Evolutionary conservation across 1,140 invertebrate species (phyloP), one percentile per base, ranked within the genome.

Genomic region (Panagrolaimus sp.): DNA sequence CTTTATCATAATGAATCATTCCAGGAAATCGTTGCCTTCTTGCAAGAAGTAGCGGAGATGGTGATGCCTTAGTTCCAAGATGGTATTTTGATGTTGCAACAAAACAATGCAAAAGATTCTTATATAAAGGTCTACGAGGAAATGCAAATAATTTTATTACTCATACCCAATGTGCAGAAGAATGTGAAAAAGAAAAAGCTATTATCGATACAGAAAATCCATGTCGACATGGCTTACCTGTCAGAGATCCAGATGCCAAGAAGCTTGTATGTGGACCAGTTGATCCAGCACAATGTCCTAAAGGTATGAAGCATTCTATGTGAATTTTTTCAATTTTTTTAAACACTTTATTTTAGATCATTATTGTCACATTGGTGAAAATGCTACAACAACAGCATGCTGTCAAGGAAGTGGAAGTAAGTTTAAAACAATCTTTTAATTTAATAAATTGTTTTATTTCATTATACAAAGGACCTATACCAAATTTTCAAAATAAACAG

Each of bases 121-220:
- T 83, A 7, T 82, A 82, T 69, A 80, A 78, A 65, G 80, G 80
- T 13, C 64, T 82, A 38, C 66, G 74, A 7, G 80, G 80, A 51
- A 82, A 82, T 46, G 69, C 72, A 25, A 82, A 82, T 65, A 82
- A 83, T 63, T 82, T 83, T 63, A 67, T 82, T 25, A 81, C 77
- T 1, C 69, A 72, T 51, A 62, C 66, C 20, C 65, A 74, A 46
- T 78, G 76, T 63, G 64, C 57, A 11, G 70, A 72, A 20, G 44
- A 45, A 23, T 57, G 48, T 44, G 27, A 61, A 16, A 14, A 20
- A 20, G 25, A 45, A 25, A 47, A 64, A 16, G 31, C 31, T 14
- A 23, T 69, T 3, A 65, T 47, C 14, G 70, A 75, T 31, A 25
- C 44, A 14, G 51, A 44, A 5, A 75, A 74, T 57, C 74, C 74